phyloP scores from a whole-genome alignment of 1,140 invertebrate species.

The Phthorimaea operculella region DNA sequence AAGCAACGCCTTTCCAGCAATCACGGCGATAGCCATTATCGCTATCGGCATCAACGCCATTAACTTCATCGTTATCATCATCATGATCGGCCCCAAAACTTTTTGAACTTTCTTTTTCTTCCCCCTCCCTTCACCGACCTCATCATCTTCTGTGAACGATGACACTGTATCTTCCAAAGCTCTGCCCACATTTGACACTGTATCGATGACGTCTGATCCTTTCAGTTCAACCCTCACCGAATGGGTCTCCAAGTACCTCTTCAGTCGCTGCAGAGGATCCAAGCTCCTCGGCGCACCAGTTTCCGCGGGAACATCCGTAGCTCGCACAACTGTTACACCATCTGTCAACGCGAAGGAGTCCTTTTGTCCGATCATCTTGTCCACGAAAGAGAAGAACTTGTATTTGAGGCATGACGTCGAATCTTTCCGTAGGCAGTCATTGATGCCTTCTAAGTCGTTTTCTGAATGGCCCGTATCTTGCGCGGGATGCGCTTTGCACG shows the following conservation, averaged over 20 bases:
- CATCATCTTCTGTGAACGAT: conserved; percentile 69
- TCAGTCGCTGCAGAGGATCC: conserved; percentile 75
- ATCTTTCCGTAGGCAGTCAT: conserved; percentile 82
- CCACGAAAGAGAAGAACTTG: conserved; percentile 84
- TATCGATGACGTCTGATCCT: conserved; percentile 82
- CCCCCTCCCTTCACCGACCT: conserved; percentile 74
- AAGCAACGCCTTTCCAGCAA: conserved; percentile 85
- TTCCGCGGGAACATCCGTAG: conserved; percentile 68
- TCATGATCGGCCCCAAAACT: conserved; percentile 79
- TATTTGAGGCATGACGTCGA: conserved; percentile 84
- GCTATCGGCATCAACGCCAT: conserved; percentile 81
- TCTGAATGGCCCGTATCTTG: conserved; percentile 74
- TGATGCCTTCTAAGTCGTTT: conserved; percentile 80
- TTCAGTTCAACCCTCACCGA: conserved; percentile 86
- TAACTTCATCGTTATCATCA: conserved; percentile 79
- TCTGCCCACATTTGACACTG: conserved; percentile 80
- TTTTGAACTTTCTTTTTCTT: conserved; percentile 86
- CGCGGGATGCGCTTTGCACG: conserved; percentile 72
- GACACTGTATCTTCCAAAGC: conserved; percentile 79
- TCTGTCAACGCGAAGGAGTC: conserved; percentile 82
- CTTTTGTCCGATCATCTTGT: conserved; percentile 81
- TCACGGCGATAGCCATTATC: conserved; percentile 81
- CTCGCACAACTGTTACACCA: conserved; percentile 84
- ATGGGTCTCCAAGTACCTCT: conserved; percentile 80
- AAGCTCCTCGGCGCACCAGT: conserved; percentile 79